These are phyloP conservation scores for Drosophila watanabei DNA, from an alignment of 1,140 invertebrate genomes.

Conservation along the genomic window DNA sequence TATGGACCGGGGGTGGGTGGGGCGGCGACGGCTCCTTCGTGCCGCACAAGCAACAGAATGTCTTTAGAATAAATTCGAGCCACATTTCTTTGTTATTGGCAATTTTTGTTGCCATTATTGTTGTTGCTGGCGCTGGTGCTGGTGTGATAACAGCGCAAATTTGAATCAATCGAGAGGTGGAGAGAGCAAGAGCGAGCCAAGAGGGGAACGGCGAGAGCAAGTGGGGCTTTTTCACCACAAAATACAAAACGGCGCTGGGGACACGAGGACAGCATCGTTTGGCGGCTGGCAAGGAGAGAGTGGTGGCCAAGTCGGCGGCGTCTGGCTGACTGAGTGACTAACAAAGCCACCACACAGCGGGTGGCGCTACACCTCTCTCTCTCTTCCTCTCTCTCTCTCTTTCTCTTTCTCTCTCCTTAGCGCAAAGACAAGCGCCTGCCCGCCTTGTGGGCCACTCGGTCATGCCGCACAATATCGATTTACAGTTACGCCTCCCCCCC, in stretches of 20 bases:
- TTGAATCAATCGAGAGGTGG: conserved; percentile 46
- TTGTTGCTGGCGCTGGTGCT: conserved; percentile 42
- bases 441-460: conserved; percentile 80
- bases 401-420: conserved; percentile 1
- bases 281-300: not conserved
- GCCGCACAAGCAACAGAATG: conserved; percentile 57
- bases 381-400: not conserved
- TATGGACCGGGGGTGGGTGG: conserved; percentile 31
- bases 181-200: conserved; percentile 10
- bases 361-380: conserved; percentile 11
- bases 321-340: conserved; percentile 60
- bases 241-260: conserved; percentile 55
- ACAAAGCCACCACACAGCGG: conserved; percentile 66
- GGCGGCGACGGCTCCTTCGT: conserved; percentile 40
- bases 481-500: conserved; percentile 38
- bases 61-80: conserved; percentile 67
- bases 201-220: conserved; percentile 43
- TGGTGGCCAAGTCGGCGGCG: conserved; percentile 53
- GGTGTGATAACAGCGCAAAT: conserved; percentile 74
- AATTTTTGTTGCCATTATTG: conserved; percentile 23
- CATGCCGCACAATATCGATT: conserved; percentile 84
- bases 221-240: conserved; percentile 75
- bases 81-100: conserved; percentile 70
- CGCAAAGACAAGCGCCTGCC: conserved; percentile 27
- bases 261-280: conserved; percentile 38